Base-by-base conservation (phyloP, 2,888 invertebrate species). In the Embidobia sp. region DNA sequence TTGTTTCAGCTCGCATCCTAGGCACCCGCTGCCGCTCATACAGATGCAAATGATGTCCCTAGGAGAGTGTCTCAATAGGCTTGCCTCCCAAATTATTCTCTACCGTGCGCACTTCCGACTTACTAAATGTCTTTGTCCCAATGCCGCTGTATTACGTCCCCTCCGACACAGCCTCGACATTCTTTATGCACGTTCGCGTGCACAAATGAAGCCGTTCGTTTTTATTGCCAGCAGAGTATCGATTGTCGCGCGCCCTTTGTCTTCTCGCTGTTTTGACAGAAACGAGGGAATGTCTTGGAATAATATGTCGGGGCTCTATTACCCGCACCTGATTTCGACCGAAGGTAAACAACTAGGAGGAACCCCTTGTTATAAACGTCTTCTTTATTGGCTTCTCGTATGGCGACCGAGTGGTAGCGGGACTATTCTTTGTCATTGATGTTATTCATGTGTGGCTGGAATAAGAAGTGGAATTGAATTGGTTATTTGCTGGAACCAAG, bases 31-130 rank as follows among this genome's bases (percentile, higher is more conserved):
- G 11, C 18, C 10, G 44, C 49, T 46, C 66, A 59, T 53, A 53
- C 74, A 55, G 40, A 75, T 69, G 75, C 63, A 75, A 75, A 75
- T 75, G 55, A 67, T 67, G 67, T 61, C 49, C 19, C 69, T 10
- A 27, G 33, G 51, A 44, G 35, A 29, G 31, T 46, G 29, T 46
- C 61, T 73, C 46, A 48, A 57, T 57, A 51, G 57, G 55, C 57
- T 57, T 29, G 51, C 27, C 16, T 18, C 31, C 35, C 13, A 42
- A 64, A 64, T 59, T 59, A 69, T 72, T 53, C 63, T 8, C 46
- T 16, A 40, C 27, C 31, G n/a, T 15, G n/a, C n/a, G n/a, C n/a
- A n/a, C n/a, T n/a, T n/a, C n/a, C n/a, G n/a, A n/a, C n/a, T n/a
- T n/a, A n/a, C n/a, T n/a, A n/a, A n/a, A n/a, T n/a, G n/a, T n/a